phyloP scores from a whole-genome alignment of 2,797 vertebrate genomes.

The Neostethus bicornis region DNA sequence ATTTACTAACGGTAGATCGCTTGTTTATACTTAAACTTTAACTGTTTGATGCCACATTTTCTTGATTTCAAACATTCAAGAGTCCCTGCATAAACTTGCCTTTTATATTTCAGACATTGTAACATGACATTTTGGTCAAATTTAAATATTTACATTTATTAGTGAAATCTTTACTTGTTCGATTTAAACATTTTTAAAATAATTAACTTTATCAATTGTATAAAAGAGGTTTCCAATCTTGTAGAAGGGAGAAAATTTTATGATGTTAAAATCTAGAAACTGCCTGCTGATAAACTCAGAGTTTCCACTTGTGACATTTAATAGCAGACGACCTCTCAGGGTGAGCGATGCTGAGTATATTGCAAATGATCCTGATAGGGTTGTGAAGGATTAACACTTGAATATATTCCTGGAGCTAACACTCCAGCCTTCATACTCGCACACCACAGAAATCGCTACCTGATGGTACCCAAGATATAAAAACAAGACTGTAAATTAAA shows the following conservation, averaged over 20 bases:
- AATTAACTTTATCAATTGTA: not conserved
- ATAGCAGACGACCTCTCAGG: conserved; percentile 30
- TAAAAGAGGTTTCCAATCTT: conserved; percentile 6
- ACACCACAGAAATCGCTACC: conserved; percentile 20
- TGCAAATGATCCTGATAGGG: conserved; percentile 17
- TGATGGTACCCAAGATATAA: conserved; percentile 4
- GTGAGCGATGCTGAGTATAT: conserved; percentile 20
- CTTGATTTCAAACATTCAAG: not conserved
- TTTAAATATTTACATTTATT: not conserved
- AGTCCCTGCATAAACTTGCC: not conserved
- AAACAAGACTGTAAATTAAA: conserved; percentile 1
- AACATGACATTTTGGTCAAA: not conserved
- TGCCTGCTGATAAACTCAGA: conserved; percentile 32
- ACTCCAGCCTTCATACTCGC: conserved; percentile 4
- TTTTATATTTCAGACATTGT: not conserved
- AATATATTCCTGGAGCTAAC: conserved; percentile 30
- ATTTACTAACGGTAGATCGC: conserved; percentile 16
- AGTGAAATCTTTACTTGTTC: not conserved
- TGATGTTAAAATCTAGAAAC: conserved; percentile 27
- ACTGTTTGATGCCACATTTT: not conserved
- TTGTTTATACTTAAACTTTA: conserved; percentile 3
- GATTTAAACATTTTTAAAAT: too few species aligned
- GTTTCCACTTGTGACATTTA: conserved; percentile 49
- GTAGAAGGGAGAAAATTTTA: conserved; percentile 9
- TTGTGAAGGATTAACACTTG: conserved; percentile 28